A percentile compares a stretch with the other conserved stretches of the same genome.
Conservation (phyloP, 1,140 invertebrate genomes). For the Aphaenogaster rudis region DNA sequence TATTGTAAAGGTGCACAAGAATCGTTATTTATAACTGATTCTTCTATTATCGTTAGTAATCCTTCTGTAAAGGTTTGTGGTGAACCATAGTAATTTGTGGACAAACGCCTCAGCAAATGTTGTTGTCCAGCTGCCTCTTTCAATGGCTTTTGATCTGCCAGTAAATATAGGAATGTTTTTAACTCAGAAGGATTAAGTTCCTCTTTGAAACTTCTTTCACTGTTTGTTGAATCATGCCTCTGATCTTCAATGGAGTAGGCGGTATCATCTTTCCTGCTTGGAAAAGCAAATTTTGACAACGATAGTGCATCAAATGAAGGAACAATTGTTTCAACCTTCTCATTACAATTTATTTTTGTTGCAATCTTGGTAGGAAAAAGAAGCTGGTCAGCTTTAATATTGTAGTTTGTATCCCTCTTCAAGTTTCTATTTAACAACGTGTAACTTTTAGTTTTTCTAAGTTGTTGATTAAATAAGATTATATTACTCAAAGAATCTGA, state of each 20-base stretch:
- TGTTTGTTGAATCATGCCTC: background rate
- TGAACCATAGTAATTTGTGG: conserved; percentile 75
- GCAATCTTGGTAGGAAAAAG: background rate
- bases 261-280: background rate
- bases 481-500: background rate
- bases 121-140: conserved; percentile 22
- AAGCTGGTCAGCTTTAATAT: conserved; percentile 18
- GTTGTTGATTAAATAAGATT: background rate
- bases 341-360: background rate
- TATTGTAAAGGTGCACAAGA: conserved; percentile 25
- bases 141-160: conserved; percentile 45
- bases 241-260: background rate
- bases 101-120: conserved; percentile 76
- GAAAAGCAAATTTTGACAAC: background rate
- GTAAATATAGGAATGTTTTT: conserved; percentile 47
- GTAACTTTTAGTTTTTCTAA: background rate
- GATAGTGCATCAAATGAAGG: background rate
- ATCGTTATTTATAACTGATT: conserved; percentile 71
- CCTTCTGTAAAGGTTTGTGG: conserved; percentile 80
- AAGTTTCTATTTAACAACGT: background rate
- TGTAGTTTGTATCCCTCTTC: conserved; percentile 57
- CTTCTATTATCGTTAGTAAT: conserved; percentile 81
- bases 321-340: background rate
- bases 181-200: conserved; percentile 34
- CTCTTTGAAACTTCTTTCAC: background rate